These are phyloP conservation scores for Chelmon rostratus DNA, from an alignment of 2,797 vertebrate species.

Conservation along the genomic window DNA sequence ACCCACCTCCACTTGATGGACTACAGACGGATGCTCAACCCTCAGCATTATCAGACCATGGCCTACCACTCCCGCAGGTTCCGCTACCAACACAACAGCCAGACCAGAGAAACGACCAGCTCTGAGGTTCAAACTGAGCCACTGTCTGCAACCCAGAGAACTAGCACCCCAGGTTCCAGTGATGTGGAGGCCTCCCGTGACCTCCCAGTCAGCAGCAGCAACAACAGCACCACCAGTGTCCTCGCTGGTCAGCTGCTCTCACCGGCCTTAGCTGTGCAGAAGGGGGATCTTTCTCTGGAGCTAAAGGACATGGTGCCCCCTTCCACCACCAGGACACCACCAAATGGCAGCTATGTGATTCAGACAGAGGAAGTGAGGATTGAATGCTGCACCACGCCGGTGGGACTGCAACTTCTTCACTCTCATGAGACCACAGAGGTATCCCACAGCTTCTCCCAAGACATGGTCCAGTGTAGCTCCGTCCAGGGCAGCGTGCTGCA, in stretches of 20 bases:
- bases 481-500: slow-evolving; percentile 37
- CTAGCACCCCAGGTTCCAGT: slow-evolving; percentile 8
- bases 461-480: slow-evolving; percentile 71
- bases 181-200: fast-evolving
- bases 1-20: slow-evolving; percentile 84
- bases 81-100: slow-evolving; percentile 80
- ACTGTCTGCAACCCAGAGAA: slow-evolving; percentile 5
- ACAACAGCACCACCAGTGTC: neutral
- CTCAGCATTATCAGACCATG: slow-evolving; percentile 83
- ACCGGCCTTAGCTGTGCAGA: slow-evolving; percentile 19
- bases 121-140: slow-evolving; percentile 88
- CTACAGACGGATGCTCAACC: slow-evolving; percentile 84
- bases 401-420: slow-evolving; percentile 74
- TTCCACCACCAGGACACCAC: slow-evolving; percentile 27
- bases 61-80: slow-evolving; percentile 83
- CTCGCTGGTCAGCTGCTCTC: neutral
- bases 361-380: slow-evolving; percentile 84
- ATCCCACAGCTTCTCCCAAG: slow-evolving; percentile 64
- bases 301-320: slow-evolving; percentile 6
- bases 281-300: slow-evolving; percentile 4
- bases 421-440: slow-evolving; percentile 74
- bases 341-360: slow-evolving; percentile 77
- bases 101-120: slow-evolving; percentile 76
- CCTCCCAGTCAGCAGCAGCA: neutral
- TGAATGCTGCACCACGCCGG: slow-evolving; percentile 76